Evolutionary conservation across 2,888 invertebrate species (phyloP).

Genomic region (Drosophila birchii): DNA sequence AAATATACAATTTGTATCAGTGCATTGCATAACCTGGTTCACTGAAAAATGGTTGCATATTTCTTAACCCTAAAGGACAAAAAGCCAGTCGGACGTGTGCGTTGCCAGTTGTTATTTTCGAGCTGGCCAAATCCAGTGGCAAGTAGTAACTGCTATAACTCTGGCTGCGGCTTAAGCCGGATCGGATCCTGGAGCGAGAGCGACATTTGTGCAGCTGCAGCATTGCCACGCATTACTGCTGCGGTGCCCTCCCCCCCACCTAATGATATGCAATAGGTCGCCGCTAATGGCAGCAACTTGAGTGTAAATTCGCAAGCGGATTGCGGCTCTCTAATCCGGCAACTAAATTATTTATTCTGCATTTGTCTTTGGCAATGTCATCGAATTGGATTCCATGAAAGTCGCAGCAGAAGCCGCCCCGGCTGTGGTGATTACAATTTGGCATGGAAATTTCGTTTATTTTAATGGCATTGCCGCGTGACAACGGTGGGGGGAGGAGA

Average conservation of each 20-base stretch:
- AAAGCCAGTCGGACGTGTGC: slow-evolving; percentile 11
- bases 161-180: slow-evolving; percentile 61
- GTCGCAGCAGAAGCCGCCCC: neutral
- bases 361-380: slow-evolving; percentile 67
- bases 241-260: slow-evolving; percentile 57
- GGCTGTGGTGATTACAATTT: slow-evolving; percentile 22
- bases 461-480: slow-evolving; percentile 55
- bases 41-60: slow-evolving; percentile 3
- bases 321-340: slow-evolving; percentile 75
- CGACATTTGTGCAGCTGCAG: slow-evolving; percentile 24
- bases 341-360: slow-evolving; percentile 75
- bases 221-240: slow-evolving; percentile 11
- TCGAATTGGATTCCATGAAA: slow-evolving; percentile 16
- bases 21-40: slow-evolving; percentile 9
- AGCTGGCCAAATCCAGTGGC: slow-evolving; percentile 58
- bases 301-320: slow-evolving; percentile 80
- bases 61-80: slow-evolving; percentile 20
- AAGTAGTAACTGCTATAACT: slow-evolving; percentile 63
- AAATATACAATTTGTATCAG: neutral
- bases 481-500: neutral
- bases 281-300: slow-evolving; percentile 78
- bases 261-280: slow-evolving; percentile 78
- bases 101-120: slow-evolving; percentile 40
- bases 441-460: slow-evolving; percentile 63
- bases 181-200: slow-evolving; percentile 31